Evolutionary conservation across 2,888 invertebrate genomes (phyloP).

Genomic region (Protophormia terraenovae): DNA sequence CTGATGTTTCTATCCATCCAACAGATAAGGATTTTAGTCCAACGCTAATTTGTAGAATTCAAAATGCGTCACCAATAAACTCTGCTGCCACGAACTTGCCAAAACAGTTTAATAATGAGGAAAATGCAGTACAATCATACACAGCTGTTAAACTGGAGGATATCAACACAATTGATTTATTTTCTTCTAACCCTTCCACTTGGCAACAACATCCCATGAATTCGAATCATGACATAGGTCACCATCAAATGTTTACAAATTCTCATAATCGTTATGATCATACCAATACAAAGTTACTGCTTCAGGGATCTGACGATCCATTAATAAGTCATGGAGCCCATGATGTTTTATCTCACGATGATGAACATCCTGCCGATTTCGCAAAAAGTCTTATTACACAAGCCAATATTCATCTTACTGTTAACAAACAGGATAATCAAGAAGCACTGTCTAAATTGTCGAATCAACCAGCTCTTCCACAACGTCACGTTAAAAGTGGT

Average conservation of each 20-base stretch:
- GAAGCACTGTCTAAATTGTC: neutral
- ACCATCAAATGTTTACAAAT: slow-evolving; percentile 52
- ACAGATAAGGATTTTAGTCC: slow-evolving; percentile 72
- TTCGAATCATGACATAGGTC: slow-evolving; percentile 69
- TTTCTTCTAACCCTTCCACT: slow-evolving; percentile 67
- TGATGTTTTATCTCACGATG: slow-evolving; percentile 76
- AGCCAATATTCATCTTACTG: slow-evolving; percentile 11
- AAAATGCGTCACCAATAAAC: slow-evolving; percentile 66
- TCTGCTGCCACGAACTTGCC: neutral
- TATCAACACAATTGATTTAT: slow-evolving; percentile 63
- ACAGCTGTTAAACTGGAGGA: slow-evolving; percentile 72
- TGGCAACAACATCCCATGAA: slow-evolving; percentile 71
- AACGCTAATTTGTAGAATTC: slow-evolving; percentile 68
- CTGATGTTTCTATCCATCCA: slow-evolving; percentile 66
- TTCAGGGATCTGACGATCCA: slow-evolving; percentile 81
- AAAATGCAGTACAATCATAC: slow-evolving; percentile 26
- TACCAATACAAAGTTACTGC: slow-evolving; percentile 73
- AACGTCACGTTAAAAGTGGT: slow-evolving; percentile 68
- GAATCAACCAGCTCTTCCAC: neutral
- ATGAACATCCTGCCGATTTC: slow-evolving; percentile 76
- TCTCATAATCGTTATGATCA: slow-evolving; percentile 61
- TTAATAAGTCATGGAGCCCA: slow-evolving; percentile 80
- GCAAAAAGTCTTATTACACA: slow-evolving; percentile 72
- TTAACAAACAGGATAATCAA: slow-evolving; percentile 15
- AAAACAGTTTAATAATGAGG: slow-evolving; percentile 36